phyloP scores from a whole-genome alignment of 2,113 vertebrate species.

The Salvelinus sp. region DNA sequence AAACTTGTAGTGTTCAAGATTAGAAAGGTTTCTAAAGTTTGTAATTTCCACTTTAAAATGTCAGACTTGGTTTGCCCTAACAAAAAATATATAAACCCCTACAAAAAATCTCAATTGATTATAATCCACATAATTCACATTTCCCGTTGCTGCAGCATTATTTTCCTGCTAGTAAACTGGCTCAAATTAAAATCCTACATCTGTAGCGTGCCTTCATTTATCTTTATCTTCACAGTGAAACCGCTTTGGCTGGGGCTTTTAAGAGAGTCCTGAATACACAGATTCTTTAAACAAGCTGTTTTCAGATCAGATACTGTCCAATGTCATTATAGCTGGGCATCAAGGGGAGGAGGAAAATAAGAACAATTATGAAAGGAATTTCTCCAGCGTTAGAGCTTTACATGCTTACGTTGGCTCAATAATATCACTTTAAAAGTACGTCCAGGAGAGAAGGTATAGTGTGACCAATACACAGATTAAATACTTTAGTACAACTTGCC shows the following conservation, averaged over 20 bases:
- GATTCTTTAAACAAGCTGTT: slow-evolving; percentile 61
- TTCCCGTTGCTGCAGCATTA: no score
- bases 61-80: no score
- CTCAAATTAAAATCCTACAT: no score
- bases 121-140: no score
- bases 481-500: not conserved
- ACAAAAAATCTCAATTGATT: no score
- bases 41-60: no score
- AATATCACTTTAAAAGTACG: not conserved
- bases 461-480: not conserved
- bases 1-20: no score
- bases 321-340: slow-evolving; percentile 27
- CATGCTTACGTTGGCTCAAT: not conserved
- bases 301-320: slow-evolving; percentile 52
- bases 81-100: no score
- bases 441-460: not conserved
- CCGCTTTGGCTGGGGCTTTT: slow-evolving; percentile 48
- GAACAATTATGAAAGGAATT: not conserved
- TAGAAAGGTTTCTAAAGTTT: slow-evolving; percentile 51
- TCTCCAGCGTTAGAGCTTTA: not conserved
- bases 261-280: slow-evolving; percentile 42
- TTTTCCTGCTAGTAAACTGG: no score
- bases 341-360: not conserved
- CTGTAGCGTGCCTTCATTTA: slow-evolving; percentile 54
- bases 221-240: slow-evolving; percentile 49